Evolutionary conservation across 2,113 vertebrate genomes (phyloP).

Genomic region (Cochlearius cochlearius): DNA sequence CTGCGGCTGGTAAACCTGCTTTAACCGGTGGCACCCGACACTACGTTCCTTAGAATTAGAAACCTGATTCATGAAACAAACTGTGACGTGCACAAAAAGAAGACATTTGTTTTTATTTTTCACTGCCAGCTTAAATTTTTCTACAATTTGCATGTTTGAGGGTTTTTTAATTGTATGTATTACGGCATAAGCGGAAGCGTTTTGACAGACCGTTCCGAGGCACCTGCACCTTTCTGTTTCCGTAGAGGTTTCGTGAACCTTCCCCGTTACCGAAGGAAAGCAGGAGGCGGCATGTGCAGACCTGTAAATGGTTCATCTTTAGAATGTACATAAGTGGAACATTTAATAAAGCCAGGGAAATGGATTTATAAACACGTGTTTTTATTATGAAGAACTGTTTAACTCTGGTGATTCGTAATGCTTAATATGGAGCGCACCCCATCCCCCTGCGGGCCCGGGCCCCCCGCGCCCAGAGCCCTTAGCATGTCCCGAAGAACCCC

Average conservation of each 20-base stretch:
- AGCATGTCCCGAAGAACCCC: background rate
- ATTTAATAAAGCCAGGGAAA: conserved; percentile 76
- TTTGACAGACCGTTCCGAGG: conserved; percentile 15
- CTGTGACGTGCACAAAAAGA: conserved; percentile 45
- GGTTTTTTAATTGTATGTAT: conserved; percentile 51
- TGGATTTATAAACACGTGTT: conserved; percentile 69
- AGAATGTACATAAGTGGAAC: conserved; percentile 72
- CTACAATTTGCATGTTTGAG: conserved; percentile 76
- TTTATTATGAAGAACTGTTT: conserved; percentile 26
- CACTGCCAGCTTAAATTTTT: conserved; percentile 77
- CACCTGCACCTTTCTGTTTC: conserved; percentile 39
- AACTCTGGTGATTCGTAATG: background rate
- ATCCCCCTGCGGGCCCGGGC: too few relatives aligned
- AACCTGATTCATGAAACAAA: background rate
- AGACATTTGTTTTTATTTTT: conserved; percentile 72
- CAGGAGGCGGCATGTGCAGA: conserved; percentile 56
- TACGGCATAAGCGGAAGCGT: conserved; percentile 39
- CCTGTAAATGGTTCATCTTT: conserved; percentile 71
- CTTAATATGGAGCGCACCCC: too few relatives aligned
- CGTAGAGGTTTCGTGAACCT: conserved; percentile 37
- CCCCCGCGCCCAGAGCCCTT: too few relatives aligned
- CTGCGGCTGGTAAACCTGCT: background rate
- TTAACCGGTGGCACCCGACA: background rate
- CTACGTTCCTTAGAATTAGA: conserved; percentile 15
- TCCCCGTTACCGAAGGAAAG: conserved; percentile 8